Conservation (phyloP, 2,797 vertebrate species). For the Cichlasoma orientale region DNA sequence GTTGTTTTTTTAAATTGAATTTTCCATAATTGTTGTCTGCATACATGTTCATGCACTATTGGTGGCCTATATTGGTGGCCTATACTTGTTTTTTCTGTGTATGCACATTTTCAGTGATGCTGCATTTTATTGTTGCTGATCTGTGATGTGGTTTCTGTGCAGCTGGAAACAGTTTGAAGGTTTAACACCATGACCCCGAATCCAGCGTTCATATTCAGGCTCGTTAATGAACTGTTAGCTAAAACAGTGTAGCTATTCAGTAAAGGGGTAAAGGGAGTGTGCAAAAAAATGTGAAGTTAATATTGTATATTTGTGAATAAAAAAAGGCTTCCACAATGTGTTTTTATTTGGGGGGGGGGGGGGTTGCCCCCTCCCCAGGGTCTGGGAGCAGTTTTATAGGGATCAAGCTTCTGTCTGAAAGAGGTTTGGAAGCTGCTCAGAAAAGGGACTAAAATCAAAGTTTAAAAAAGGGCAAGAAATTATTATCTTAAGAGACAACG, state of each 20-base stretch:
- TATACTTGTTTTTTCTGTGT: neutral
- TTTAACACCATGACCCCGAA: neutral
- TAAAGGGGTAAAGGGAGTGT: neutral
- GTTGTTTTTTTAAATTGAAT: neutral
- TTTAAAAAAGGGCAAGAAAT: neutral
- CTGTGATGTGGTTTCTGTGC: neutral
- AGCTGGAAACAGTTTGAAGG: neutral
- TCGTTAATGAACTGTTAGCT: neutral
- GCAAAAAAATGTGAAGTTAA: neutral
- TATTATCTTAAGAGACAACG: neutral
- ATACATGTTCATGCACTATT: neutral
- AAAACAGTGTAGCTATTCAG: neutral
- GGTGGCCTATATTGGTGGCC: neutral
- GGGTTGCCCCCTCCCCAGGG: neutral
- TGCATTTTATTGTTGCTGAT: neutral
- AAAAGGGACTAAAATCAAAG: neutral
- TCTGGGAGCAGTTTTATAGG: neutral
- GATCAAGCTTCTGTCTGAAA: neutral
- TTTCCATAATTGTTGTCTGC: neutral
- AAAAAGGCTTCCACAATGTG: neutral
- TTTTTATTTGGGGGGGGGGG: neutral
- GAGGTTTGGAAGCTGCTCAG: neutral
- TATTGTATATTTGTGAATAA: neutral
- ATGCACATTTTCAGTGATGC: neutral
- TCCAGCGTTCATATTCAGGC: neutral